Evolutionary conservation across 2,113 vertebrate genomes (phyloP).

Genomic region (Oncorhynchus masou): DNA sequence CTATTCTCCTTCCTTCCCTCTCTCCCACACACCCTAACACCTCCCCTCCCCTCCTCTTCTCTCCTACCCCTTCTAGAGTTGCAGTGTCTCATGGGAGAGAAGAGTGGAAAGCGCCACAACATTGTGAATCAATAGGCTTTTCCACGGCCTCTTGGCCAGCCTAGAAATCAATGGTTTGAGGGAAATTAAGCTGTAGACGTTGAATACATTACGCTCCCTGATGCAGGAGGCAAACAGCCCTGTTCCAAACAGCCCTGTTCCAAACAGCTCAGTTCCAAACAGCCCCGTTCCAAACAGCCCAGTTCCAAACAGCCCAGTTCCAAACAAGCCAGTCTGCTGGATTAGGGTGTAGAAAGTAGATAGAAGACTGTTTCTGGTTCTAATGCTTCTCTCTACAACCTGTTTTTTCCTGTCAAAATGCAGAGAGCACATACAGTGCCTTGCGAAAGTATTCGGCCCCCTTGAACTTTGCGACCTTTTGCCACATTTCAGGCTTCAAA

Average conservation of each 20-base stretch:
- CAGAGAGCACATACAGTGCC: no score
- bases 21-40: no score
- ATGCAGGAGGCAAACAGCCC: conserved; percentile 40
- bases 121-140: conserved; percentile 61
- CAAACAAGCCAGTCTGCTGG: not conserved
- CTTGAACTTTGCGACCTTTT: no score
- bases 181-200: conserved; percentile 67
- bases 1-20: not conserved
- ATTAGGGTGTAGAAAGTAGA: conserved; percentile 49
- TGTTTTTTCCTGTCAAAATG: conserved; percentile 17
- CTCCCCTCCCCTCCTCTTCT: not conserved
- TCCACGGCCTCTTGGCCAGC: conserved; percentile 49
- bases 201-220: conserved; percentile 61
- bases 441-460: no score
- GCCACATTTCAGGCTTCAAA: no score
- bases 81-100: conserved; percentile 23
- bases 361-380: conserved; percentile 9
- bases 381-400: conserved; percentile 28
- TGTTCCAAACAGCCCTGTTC: not conserved
- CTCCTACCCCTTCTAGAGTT: conserved; percentile 4
- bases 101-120: conserved; percentile 28
- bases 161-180: conserved; percentile 61
- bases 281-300: conserved; percentile 2
- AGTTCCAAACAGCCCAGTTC: not conserved
- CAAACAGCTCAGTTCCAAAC: conserved; percentile 17